Percentiles rank a stretch among this genome's conserved stretches.
Evolutionary conservation across 2,113 vertebrate species (phyloP).

Genomic region (Anser cygnoides): DNA sequence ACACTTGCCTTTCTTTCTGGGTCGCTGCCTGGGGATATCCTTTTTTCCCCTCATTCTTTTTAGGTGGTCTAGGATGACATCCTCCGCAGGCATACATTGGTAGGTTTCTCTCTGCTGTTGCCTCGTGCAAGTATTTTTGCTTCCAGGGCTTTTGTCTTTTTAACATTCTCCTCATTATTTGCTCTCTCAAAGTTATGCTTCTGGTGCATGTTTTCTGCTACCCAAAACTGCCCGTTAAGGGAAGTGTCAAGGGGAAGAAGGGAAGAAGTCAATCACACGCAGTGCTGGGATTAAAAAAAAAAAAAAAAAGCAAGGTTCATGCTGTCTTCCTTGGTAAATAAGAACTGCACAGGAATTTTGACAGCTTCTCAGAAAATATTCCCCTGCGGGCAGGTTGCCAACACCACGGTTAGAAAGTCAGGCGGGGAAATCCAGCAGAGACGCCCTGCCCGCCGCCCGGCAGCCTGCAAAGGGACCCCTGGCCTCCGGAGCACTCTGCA

Average conservation of each 20-base stretch:
- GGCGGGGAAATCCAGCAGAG: not conserved
- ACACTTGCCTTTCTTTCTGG: not conserved
- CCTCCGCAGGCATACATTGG: not conserved
- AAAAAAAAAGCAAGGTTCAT: not conserved
- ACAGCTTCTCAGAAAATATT: not conserved
- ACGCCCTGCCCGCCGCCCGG: not conserved
- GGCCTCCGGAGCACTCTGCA: accelerated
- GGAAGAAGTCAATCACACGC: not conserved
- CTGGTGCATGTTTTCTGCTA: not conserved
- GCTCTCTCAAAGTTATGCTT: not conserved
- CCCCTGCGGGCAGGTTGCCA: not conserved
- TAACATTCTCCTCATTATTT: accelerated
- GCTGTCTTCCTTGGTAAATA: accelerated
- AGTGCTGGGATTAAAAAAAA: not conserved
- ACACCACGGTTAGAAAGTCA: not conserved
- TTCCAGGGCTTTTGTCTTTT: not conserved
- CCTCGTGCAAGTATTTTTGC: not conserved
- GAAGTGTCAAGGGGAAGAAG: not conserved
- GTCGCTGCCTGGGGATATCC: not conserved
- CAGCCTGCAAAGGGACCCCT: not conserved
- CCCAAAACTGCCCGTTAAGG: not conserved
- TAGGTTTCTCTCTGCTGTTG: not conserved
- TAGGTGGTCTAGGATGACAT: not conserved
- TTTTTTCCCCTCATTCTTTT: not conserved
- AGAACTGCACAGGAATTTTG: not conserved